These are phyloP conservation scores for Anastrepha obliqua DNA, from an alignment of 1,140 invertebrate species.

Conservation along the genomic window DNA sequence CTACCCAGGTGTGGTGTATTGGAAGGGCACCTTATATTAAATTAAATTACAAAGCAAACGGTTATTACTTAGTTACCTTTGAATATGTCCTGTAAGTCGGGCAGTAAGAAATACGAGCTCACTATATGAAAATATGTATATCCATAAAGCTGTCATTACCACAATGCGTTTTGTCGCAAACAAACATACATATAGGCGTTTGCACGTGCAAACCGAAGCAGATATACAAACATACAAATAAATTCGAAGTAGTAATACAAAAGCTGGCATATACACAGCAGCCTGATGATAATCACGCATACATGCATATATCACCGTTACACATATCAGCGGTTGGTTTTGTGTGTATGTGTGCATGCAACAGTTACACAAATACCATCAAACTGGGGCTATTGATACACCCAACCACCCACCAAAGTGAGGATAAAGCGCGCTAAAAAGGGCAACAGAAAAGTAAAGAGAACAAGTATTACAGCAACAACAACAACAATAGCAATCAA, in stretches of 20 bases:
- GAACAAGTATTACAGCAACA: background rate
- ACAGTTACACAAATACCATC: background rate
- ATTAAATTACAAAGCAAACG: too few relatives aligned
- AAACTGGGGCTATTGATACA: background rate
- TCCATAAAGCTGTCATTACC: too few relatives aligned
- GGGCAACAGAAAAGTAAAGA: background rate
- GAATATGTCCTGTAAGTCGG: too few relatives aligned
- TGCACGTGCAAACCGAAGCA: background rate
- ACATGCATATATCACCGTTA: background rate
- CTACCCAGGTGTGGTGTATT: too few relatives aligned
- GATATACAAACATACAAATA: background rate
- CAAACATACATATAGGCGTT: background rate
- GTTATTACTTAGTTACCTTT: too few relatives aligned
- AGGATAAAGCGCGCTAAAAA: constrained; percentile 9
- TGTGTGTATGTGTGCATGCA: background rate
- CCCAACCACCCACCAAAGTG: constrained; percentile 31
- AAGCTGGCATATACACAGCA: too few relatives aligned
- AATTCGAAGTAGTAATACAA: background rate
- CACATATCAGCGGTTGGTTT: background rate
- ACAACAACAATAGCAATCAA: background rate
- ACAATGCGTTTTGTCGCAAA: background rate
- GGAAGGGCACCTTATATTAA: too few relatives aligned
- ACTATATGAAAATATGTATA: too few relatives aligned
- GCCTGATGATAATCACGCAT: background rate
- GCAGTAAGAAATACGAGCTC: too few relatives aligned